Evolutionary conservation across 2,113 vertebrate species (phyloP).

Genomic region (Nettapus auritus): DNA sequence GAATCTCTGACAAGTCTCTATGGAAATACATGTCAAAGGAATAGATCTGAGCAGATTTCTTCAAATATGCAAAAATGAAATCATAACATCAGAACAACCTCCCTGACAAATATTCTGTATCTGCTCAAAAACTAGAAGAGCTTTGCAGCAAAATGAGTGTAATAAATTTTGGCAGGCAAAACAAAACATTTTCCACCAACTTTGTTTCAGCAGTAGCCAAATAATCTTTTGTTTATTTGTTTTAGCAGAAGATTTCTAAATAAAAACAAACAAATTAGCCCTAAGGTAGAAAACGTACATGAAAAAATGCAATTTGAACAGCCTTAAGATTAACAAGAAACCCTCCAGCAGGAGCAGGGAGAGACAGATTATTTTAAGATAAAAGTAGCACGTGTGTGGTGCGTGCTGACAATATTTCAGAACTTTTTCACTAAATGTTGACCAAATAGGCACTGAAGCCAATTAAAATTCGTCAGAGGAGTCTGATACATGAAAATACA

Average conservation of each 20-base stretch:
- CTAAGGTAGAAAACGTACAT: neutral
- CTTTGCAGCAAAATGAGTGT: slow-evolving; percentile 11
- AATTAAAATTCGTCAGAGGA: neutral
- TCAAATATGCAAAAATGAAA: neutral
- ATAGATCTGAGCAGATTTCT: neutral
- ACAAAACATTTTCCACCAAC: slow-evolving; percentile 13
- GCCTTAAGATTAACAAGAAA: neutral
- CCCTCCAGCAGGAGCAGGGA: neutral
- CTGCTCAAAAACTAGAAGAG: neutral
- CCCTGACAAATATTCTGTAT: neutral
- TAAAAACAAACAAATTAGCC: slow-evolving; percentile 14
- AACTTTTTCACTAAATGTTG: neutral
- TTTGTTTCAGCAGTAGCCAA: slow-evolving; percentile 25
- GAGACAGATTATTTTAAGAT: neutral
- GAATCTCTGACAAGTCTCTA: neutral
- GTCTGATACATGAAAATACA: neutral
- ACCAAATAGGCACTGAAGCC: neutral
- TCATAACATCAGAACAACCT: neutral
- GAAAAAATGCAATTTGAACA: neutral
- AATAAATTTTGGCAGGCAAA: slow-evolving; percentile 34
- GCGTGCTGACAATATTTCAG: neutral
- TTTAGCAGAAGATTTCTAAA: slow-evolving; percentile 14
- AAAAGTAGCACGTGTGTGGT: neutral
- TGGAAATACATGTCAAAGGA: neutral
- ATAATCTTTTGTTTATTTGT: neutral